Evolutionary conservation across 1,140 invertebrate genomes (phyloP).

Genomic region (Matsumurasca onukii): DNA sequence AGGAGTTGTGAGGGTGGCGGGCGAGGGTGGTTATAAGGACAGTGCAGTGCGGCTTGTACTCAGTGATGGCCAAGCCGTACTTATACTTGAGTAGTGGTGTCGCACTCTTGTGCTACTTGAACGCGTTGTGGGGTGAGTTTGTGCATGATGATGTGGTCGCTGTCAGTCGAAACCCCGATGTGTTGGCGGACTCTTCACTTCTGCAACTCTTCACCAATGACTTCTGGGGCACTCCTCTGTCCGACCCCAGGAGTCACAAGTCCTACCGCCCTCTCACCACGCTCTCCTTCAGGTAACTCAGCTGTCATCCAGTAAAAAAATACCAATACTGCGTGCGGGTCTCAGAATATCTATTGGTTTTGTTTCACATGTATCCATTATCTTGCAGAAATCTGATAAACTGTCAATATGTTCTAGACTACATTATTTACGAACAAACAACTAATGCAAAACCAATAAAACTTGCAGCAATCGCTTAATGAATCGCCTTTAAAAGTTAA

Average conservation of each 20-base stretch:
- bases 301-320: too few relatives aligned
- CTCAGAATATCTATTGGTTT: too few relatives aligned
- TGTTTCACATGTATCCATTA: too few relatives aligned
- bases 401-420: too few relatives aligned
- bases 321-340: too few relatives aligned
- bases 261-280: conserved; percentile 82
- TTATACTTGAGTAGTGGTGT: conserved; percentile 60
- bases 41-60: not conserved
- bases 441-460: too few relatives aligned
- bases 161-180: conserved; percentile 80
- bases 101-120: conserved; percentile 71
- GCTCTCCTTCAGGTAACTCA: conserved; percentile 82
- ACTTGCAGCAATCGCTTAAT: too few relatives aligned
- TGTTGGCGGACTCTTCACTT: conserved; percentile 66
- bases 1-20: not conserved
- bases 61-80: conserved; percentile 48
- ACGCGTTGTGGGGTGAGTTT: conserved; percentile 79
- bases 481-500: too few relatives aligned
- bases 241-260: conserved; percentile 80
- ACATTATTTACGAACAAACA: too few relatives aligned
- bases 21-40: conserved; percentile 6
- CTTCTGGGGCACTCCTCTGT: conserved; percentile 91
- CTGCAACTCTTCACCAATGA: conserved; percentile 75
- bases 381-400: too few relatives aligned
- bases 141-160: conserved; percentile 91